Evolutionary conservation across 1,140 invertebrate species (phyloP).

Genomic region (Heliconius himera): DNA sequence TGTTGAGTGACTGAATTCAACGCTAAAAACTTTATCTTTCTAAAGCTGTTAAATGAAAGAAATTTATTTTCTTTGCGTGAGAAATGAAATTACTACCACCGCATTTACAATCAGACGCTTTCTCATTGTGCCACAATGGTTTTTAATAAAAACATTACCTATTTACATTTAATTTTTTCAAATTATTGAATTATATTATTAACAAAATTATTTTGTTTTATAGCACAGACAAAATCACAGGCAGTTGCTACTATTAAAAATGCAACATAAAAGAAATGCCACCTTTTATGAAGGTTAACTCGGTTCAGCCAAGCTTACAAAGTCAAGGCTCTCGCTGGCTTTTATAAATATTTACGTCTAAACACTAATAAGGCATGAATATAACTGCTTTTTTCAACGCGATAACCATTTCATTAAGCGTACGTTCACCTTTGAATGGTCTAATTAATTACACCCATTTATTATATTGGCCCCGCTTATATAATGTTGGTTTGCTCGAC

Average conservation of each 20-base stretch:
- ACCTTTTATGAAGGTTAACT: background rate
- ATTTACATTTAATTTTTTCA: no score
- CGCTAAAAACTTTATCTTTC: no score
- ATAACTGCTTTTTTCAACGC: slow-evolving; percentile 30
- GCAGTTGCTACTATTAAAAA: background rate
- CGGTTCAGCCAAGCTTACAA: slow-evolving; percentile 3
- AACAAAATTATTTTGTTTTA: no score
- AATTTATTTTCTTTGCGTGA: no score
- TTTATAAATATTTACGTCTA: slow-evolving; percentile 22
- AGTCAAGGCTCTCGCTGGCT: slow-evolving; percentile 5
- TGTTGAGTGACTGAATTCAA: no score
- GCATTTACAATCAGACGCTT: no score
- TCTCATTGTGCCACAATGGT: no score
- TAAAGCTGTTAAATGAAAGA: no score
- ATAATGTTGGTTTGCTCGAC: background rate
- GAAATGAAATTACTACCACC: no score
- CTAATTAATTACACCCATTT: slow-evolving; percentile 31
- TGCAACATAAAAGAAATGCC: background rate
- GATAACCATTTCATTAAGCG: slow-evolving; percentile 34
- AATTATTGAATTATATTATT: no score
- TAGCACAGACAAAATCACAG: background rate
- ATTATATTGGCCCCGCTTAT: slow-evolving; percentile 19
- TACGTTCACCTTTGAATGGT: slow-evolving; percentile 24
- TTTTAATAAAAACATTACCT: no score
- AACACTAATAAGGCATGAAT: slow-evolving; percentile 26